These are phyloP conservation scores for Antheraea yamamai DNA, from an alignment of 2,888 invertebrate species.

Conservation along the genomic window DNA sequence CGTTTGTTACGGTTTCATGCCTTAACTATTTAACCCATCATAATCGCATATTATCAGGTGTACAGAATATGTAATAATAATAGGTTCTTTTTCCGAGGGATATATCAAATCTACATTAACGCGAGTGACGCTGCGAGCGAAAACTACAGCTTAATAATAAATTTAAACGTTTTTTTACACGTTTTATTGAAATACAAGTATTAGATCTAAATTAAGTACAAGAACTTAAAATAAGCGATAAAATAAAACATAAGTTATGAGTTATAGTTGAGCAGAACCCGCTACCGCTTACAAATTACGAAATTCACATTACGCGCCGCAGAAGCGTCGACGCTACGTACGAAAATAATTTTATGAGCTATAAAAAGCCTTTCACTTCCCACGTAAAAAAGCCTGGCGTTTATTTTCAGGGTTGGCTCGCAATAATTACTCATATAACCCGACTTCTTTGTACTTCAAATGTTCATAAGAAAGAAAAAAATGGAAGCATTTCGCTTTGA, in stretches of 20 bases:
- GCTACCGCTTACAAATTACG: constrained; percentile 23
- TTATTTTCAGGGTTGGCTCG: constrained; percentile 30
- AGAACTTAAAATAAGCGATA: background rate
- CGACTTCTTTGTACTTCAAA: constrained; percentile 24
- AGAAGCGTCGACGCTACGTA: constrained; percentile 46
- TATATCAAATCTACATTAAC: no score
- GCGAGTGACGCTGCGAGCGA: no score
- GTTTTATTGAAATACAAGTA: no score
- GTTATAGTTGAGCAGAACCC: constrained; percentile 13
- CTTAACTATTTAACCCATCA: no score
- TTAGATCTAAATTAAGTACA: background rate
- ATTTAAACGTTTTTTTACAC: no score
- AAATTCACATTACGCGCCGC: constrained; percentile 33
- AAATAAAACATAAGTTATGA: background rate
- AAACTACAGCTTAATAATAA: no score
- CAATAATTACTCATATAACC: constrained; percentile 28
- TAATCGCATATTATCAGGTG: no score
- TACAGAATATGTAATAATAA: no score
- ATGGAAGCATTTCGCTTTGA: background rate
- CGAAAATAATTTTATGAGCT: constrained; percentile 70
- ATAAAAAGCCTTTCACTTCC: constrained; percentile 67
- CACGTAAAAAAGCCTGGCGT: constrained; percentile 46
- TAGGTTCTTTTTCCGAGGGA: no score
- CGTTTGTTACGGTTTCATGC: no score
- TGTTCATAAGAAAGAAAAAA: background rate